Conservation (phyloP, 2,113 vertebrate genomes). For the Mixornis gularis region DNA sequence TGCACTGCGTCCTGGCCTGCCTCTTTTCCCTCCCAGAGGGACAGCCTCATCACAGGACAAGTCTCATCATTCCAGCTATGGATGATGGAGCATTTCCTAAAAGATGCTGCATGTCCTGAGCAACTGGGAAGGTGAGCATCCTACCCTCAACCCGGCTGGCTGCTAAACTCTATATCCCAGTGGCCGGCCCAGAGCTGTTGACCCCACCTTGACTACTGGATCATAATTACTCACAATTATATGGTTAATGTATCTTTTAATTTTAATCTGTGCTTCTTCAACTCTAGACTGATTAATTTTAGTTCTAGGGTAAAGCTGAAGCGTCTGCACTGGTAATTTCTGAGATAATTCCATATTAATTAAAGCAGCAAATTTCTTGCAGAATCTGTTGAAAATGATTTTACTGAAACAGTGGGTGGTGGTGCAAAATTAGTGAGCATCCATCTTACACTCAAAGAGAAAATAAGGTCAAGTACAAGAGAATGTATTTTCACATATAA, state of each 20-base stretch:
- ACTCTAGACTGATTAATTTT: background rate
- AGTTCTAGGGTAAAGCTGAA: background rate
- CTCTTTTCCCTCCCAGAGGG: background rate
- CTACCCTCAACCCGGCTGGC: background rate
- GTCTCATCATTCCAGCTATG: background rate
- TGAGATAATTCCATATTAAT: slow-evolving; percentile 21
- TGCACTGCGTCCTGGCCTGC: background rate
- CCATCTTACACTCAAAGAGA: background rate
- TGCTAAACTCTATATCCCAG: background rate
- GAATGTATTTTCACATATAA: background rate
- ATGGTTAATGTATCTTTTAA: background rate
- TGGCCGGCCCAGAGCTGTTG: background rate
- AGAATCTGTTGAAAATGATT: slow-evolving; percentile 11
- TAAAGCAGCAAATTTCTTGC: slow-evolving; percentile 14
- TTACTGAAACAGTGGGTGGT: background rate
- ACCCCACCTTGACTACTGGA: background rate
- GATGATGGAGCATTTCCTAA: background rate
- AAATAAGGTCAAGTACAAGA: slow-evolving; percentile 9
- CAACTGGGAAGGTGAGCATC: background rate
- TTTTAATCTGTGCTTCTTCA: background rate
- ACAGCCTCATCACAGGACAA: fast-evolving
- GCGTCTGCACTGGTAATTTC: background rate
- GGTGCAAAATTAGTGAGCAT: slow-evolving; percentile 1
- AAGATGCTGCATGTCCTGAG: background rate
- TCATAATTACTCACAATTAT: background rate